Evolutionary conservation across 2,113 vertebrate species (phyloP).

Genomic region (Dryoscopus gambensis): DNA sequence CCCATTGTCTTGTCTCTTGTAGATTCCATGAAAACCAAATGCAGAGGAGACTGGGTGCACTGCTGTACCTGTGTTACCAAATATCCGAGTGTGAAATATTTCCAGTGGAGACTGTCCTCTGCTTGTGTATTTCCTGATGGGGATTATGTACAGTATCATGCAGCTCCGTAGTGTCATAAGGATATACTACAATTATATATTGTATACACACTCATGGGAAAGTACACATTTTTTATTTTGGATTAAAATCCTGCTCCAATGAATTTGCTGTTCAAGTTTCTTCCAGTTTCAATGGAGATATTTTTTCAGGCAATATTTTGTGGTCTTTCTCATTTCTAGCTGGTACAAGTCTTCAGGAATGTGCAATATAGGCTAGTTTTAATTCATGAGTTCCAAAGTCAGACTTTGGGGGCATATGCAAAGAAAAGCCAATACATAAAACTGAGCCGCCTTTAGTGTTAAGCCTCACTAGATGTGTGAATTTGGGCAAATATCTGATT

Average conservation of each 20-base stretch:
- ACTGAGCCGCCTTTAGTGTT: background rate
- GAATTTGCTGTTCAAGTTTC: background rate
- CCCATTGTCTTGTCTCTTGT: background rate
- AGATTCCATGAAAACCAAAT: background rate
- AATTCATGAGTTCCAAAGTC: background rate
- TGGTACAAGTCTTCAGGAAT: background rate
- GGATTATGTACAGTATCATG: background rate
- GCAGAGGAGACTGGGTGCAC: background rate
- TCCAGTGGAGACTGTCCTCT: background rate
- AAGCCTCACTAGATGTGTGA: background rate
- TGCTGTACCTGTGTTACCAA: accelerated
- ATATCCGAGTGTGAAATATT: background rate
- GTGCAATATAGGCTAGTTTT: background rate
- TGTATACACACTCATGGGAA: background rate
- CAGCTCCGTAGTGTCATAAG: background rate
- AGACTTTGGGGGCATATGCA: background rate
- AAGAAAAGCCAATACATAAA: background rate
- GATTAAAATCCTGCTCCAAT: background rate
- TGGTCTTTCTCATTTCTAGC: background rate
- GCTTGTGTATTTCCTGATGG: background rate
- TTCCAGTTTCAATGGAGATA: background rate
- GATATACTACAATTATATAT: background rate
- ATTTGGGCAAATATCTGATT: background rate
- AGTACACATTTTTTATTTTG: background rate
- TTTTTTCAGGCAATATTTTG: background rate